A percentile compares a stretch with the other conserved stretches of the same genome.
Conservation (phyloP, 2,113 vertebrate species). For the Chiloscyllium plagiosum region DNA sequence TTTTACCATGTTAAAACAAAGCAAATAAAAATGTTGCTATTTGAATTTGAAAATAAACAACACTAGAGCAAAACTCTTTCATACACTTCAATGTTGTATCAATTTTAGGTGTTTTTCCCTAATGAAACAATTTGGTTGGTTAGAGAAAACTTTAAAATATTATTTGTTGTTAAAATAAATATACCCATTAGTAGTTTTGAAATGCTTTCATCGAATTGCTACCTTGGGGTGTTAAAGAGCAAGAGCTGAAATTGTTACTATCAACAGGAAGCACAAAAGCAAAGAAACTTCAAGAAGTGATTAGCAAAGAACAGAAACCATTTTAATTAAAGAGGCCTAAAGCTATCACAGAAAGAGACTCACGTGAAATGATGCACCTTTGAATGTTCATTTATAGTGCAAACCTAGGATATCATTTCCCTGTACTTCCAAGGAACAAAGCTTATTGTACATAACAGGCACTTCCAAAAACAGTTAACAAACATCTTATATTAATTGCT, state of each 20-base stretch:
- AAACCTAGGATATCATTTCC: neutral
- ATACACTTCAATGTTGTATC: neutral
- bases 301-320: neutral
- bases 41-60: neutral
- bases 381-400: neutral
- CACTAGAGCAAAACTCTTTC: neutral
- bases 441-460: neutral
- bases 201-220: neutral
- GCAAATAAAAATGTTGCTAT: neutral
- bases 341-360: neutral
- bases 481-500: neutral
- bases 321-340: neutral
- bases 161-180: neutral
- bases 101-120: neutral
- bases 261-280: neutral
- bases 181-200: neutral
- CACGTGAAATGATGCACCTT: neutral
- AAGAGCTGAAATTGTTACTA: neutral
- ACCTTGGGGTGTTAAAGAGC: neutral
- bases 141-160: neutral
- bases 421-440: neutral
- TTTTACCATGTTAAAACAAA: neutral
- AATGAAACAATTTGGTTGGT: neutral
- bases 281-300: neutral
- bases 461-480: neutral